Evolutionary conservation across 2,888 invertebrate species (phyloP).

Genomic region (Acanthosepion pharaonis): DNA sequence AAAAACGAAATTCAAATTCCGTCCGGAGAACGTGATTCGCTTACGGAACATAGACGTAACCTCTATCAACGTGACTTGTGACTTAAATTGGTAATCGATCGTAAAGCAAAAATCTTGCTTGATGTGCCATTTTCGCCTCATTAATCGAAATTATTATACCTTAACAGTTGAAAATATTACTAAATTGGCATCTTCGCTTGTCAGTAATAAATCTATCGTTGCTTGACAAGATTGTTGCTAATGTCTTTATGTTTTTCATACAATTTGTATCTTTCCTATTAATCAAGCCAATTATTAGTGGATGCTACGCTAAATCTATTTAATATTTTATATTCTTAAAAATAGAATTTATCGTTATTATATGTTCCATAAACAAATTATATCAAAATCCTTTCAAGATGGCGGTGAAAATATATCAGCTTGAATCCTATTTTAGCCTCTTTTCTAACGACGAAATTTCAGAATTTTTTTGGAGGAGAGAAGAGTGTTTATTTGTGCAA

Average conservation of each 20-base stretch:
- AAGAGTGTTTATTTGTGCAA: no score
- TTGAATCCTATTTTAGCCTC: no score
- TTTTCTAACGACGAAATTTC: no score
- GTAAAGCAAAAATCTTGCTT: not conserved
- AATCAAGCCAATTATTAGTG: no score
- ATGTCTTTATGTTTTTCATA: not conserved
- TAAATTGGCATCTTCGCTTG: not conserved
- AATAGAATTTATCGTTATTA: no score
- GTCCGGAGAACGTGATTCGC: not conserved
- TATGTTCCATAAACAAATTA: no score
- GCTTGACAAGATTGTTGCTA: not conserved
- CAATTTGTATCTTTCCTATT: no score
- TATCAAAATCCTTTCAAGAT: no score
- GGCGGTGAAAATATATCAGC: no score
- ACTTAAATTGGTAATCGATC: not conserved
- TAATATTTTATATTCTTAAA: no score
- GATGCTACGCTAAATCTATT: no score
- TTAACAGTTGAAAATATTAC: not conserved
- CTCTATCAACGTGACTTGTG: not conserved
- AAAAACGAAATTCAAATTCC: not conserved
- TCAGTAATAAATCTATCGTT: not conserved
- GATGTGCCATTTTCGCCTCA: not conserved
- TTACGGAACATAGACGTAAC: not conserved
- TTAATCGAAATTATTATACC: not conserved
- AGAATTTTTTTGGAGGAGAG: no score